Conservation (phyloP, 2,888 invertebrate genomes). For the Zygaena filipendulae region DNA sequence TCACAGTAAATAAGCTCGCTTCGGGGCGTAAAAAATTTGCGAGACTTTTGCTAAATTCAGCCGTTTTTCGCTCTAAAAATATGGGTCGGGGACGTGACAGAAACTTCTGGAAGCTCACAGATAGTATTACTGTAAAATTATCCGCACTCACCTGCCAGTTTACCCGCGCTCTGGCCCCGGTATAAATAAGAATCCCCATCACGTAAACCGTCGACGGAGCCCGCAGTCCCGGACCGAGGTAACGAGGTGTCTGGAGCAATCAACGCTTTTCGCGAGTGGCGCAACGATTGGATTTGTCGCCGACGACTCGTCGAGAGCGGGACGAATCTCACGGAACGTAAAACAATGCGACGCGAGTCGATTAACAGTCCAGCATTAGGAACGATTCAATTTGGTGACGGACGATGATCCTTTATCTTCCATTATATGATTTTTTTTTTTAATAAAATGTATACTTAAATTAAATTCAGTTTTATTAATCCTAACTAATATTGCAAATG, state of each 20-base stretch:
- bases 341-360: neutral
- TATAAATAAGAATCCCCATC: slow-evolving; percentile 9
- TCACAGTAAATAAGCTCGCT: too few species aligned
- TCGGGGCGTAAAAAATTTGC: too few species aligned
- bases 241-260: slow-evolving; percentile 37
- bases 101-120: neutral
- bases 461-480: too few species aligned
- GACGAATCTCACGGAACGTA: neutral
- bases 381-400: too few species aligned
- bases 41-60: too few species aligned
- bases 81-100: slow-evolving; percentile 20
- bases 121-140: neutral
- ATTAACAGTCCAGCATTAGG: neutral
- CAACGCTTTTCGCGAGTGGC: slow-evolving; percentile 22
- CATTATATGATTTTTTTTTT: too few species aligned
- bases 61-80: slow-evolving; percentile 12
- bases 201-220: slow-evolving; percentile 8
- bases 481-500: too few species aligned
- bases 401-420: too few species aligned
- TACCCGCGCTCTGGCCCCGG: neutral
- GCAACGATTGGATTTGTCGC: slow-evolving; percentile 28
- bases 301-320: slow-evolving; percentile 1
- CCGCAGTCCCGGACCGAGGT: slow-evolving; percentile 24
- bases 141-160: neutral
- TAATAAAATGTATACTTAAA: too few species aligned